Evolutionary conservation across 2,797 vertebrate species (phyloP).

Genomic region (Enteromius fasciolatus): DNA sequence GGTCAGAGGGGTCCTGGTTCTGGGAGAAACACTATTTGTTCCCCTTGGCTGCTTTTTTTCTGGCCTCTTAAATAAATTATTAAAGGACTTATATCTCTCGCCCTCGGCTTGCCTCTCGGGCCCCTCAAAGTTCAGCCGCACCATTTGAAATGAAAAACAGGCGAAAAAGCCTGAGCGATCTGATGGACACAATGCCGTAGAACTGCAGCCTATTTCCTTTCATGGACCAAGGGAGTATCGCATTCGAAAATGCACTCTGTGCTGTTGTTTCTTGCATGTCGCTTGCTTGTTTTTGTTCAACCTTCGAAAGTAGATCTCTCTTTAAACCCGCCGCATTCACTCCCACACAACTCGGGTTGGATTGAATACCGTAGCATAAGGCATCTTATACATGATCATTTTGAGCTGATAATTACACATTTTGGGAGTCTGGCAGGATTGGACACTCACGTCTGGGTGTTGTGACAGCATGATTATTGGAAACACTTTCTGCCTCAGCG

Average conservation of each 20-base stretch:
- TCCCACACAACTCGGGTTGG: conserved; percentile 47
- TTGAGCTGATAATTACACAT: conserved; percentile 62
- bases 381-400: conserved; percentile 59
- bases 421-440: conserved; percentile 49
- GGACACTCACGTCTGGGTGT: conserved; percentile 58
- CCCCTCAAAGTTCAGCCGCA: conserved; percentile 87
- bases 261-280: conserved; percentile 47
- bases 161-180: conserved; percentile 65
- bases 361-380: conserved; percentile 61
- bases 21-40: conserved; percentile 99
- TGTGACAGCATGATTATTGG: conserved; percentile 58
- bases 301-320: conserved; percentile 7
- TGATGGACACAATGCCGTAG: conserved; percentile 54
- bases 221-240: conserved; percentile 26
- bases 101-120: conserved; percentile 86
- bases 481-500: conserved; percentile 53
- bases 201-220: conserved; percentile 59
- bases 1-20: conserved; percentile 91
- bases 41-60: conserved; percentile 95
- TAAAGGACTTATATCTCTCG: conserved; percentile 82
- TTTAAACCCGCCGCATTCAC: neutral
- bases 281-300: conserved; percentile 44
- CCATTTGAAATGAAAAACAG: conserved; percentile 79
- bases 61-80: conserved; percentile 84
- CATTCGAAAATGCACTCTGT: conserved; percentile 16